Evolutionary conservation across 2,888 invertebrate species (phyloP), one percentile per base, ranked within the genome.

Genomic region (Leptura quadrifasciata): DNA sequence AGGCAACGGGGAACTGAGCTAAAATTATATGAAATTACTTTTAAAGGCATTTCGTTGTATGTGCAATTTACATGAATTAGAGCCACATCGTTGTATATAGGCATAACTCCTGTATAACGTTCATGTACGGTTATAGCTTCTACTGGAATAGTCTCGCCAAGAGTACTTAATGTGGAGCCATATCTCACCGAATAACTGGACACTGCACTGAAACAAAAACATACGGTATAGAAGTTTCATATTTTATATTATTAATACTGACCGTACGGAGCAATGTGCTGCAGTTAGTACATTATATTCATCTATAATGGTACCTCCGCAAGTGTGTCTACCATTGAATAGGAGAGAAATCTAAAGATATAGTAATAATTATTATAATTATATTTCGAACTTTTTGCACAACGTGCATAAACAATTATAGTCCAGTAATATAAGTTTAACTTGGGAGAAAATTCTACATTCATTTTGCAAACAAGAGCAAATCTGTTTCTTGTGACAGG

Each of bases 251-350:
- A 4, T 17, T 5, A n/a, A 47, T 5, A 47, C 39, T 63, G 0
- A 21, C 52, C 65, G 39, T 24, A n/a, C n/a, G 21, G 47, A 15
- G 17, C 65, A 65, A 52, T 65, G 65, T 2, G 52, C 65, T 10
- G 65, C 65, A 27, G 65, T 65, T n/a, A 65, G n/a, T n/a, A 65
- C 27, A 10, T n/a, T 65, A 17, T 65, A n/a, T 54, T 52, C 52
- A 24, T 65, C 27, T 15, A 65, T 65, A 24, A 65, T 65, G 15
- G 52, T 21, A 24, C 21, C 65, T 24, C 65, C 65, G 47, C 65
- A 65, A 52, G 52, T 52, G 24, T 65, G 65, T 27, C 65, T 47
- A 21, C 52, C 27, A 27, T 52, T 52, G n/a, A 52, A 65, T 0
- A 47, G 65, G 1, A 65, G 27, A 35, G 65, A 65, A 52, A 65